These are phyloP conservation scores for Apodemia zela DNA, from an alignment of 2,888 invertebrate genomes.

Conservation along the genomic window DNA sequence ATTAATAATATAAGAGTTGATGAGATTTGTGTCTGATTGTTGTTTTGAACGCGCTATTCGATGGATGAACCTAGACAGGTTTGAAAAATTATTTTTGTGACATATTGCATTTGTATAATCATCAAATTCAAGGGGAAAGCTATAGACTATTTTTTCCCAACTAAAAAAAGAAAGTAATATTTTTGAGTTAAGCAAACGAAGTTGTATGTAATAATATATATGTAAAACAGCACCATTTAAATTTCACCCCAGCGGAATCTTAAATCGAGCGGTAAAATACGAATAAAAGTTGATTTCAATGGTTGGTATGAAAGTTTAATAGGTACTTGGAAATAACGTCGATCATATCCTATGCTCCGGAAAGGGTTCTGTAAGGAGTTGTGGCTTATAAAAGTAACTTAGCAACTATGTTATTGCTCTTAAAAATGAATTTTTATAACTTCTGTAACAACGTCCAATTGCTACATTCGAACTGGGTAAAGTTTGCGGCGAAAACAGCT, in stretches of 20 bases:
- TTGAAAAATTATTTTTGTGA: too few species aligned
- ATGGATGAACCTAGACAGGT: too few species aligned
- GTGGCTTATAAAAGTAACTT: constrained; percentile 11
- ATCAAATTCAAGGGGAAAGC: too few species aligned
- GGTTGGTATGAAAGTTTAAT: constrained; percentile 15
- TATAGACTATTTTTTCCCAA: background rate
- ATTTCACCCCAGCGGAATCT: constrained; percentile 3
- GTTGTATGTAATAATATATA: background rate
- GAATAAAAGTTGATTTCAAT: constrained; percentile 15
- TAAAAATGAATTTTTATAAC: constrained; percentile 16
- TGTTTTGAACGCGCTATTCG: too few species aligned
- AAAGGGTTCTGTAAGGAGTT: constrained; percentile 10
- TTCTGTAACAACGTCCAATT: constrained; percentile 6
- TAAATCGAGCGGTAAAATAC: constrained; percentile 11
- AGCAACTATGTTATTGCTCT: constrained; percentile 8
- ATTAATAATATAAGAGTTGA: too few species aligned
- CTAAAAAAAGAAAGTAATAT: background rate
- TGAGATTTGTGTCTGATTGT: too few species aligned
- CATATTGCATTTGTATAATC: too few species aligned
- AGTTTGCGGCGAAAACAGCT: background rate
- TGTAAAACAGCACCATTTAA: background rate
- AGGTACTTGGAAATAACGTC: constrained; percentile 8
- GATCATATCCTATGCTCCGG: constrained; percentile 5
- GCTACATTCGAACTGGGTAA: background rate
- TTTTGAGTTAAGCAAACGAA: background rate